A percentile compares a stretch with the other conserved stretches of the same genome.
Conservation (phyloP, 2,797 vertebrate species). For the Lacerta agilis region DNA sequence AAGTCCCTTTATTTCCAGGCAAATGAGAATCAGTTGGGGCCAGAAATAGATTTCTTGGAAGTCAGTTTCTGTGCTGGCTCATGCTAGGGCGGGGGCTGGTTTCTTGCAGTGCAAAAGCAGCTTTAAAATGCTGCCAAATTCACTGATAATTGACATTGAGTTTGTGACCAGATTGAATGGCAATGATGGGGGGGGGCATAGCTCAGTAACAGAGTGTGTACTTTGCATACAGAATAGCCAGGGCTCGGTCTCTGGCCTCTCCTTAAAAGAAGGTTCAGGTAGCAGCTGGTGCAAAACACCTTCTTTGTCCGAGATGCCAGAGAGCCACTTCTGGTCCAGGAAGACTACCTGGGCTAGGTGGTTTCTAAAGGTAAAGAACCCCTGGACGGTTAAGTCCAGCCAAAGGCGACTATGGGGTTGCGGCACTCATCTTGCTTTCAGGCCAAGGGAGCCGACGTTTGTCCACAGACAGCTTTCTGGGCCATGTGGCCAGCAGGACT, state of each 20-base stretch:
- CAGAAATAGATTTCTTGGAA: constrained; percentile 50
- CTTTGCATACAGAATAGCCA: neutral
- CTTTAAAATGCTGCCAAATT: constrained; percentile 23
- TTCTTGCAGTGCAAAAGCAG: constrained; percentile 12
- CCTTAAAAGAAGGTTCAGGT: too few relatives aligned
- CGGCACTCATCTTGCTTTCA: too few relatives aligned
- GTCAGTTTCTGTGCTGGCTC: constrained; percentile 9
- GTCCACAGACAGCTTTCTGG: too few relatives aligned
- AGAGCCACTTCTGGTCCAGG: too few relatives aligned
- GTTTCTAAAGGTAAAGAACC: too few relatives aligned
- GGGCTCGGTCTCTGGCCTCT: neutral
- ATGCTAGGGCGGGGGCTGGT: neutral
- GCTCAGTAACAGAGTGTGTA: neutral
- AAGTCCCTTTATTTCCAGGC: constrained; percentile 32
- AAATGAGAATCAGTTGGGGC: constrained; percentile 3
- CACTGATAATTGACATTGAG: neutral
- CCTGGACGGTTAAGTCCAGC: too few relatives aligned
- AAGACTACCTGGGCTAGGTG: too few relatives aligned
- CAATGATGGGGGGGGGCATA: neutral
- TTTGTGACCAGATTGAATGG: neutral
- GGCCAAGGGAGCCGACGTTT: too few relatives aligned
- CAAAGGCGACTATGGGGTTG: too few relatives aligned
- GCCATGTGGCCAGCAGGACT: too few relatives aligned
- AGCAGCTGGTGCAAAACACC: too few relatives aligned
- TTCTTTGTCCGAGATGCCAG: too few relatives aligned